Percentiles rank a stretch among this genome's conserved stretches.
phyloP scores from a whole-genome alignment of 2,888 invertebrate genomes.

The Microctonus aethiopoides region DNA sequence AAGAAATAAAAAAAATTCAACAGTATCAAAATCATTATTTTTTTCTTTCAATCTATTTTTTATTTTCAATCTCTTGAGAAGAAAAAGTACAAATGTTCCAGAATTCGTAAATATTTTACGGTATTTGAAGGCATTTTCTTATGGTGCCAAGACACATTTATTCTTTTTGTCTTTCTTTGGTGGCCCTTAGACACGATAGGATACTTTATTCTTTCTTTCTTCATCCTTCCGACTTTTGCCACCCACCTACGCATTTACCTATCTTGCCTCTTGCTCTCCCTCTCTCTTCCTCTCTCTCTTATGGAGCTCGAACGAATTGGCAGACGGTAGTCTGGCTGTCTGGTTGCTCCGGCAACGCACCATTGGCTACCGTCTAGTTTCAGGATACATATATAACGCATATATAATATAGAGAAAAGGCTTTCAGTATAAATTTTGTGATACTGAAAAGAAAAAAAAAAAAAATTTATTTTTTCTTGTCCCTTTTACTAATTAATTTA shows the following conservation, averaged over 20 bases:
- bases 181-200: constrained; percentile 21
- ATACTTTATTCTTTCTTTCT: constrained; percentile 31
- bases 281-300: constrained; percentile 5
- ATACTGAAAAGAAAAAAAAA: not conserved
- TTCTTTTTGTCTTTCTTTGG: not conserved
- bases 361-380: constrained; percentile 52
- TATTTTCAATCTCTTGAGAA: not conserved
- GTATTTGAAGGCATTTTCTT: constrained; percentile 4
- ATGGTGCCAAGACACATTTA: constrained; percentile 26
- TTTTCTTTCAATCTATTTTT: not conserved
- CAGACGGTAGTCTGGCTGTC: constrained; percentile 60
- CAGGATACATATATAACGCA: constrained; percentile 41
- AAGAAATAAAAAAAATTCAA: no score
- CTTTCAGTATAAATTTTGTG: constrained; percentile 39
- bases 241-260: constrained; percentile 20
- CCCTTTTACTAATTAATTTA: not conserved
- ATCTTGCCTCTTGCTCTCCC: no score
- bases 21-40: no score
- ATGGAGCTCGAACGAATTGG: constrained; percentile 48
- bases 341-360: constrained; percentile 62
- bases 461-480: not conserved
- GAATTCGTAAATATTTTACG: constrained; percentile 7
- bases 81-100: not conserved
- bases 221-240: constrained; percentile 25
- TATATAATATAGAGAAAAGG: no score